These are phyloP conservation scores for Sebastes matsubarae DNA, from an alignment of 2,797 vertebrate genomes.

Conservation along the genomic window DNA sequence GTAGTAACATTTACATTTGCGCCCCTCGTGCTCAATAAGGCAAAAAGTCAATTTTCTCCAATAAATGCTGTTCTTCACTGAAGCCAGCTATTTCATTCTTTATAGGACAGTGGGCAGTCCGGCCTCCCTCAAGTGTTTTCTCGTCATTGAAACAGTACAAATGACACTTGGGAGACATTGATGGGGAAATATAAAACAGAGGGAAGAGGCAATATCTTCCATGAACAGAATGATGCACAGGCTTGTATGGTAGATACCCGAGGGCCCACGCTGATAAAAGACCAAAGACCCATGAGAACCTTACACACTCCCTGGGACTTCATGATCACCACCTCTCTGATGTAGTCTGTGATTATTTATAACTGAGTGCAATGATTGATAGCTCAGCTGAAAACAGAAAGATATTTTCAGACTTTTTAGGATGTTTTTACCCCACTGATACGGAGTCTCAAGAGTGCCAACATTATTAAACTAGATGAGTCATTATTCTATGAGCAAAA, in stretches of 20 bases:
- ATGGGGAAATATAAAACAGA: slow-evolving; percentile 59
- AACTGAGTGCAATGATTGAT: slow-evolving; percentile 16
- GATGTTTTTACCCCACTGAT: neutral
- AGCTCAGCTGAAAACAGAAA: neutral
- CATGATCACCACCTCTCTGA: slow-evolving; percentile 15
- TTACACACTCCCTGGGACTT: slow-evolving; percentile 28
- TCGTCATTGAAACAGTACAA: slow-evolving; percentile 47
- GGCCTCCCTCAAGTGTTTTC: slow-evolving; percentile 42
- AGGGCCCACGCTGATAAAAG: slow-evolving; percentile 40
- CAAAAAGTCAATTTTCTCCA: slow-evolving; percentile 45
- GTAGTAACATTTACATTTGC: slow-evolving; percentile 37
- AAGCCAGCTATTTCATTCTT: slow-evolving; percentile 37
- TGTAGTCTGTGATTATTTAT: slow-evolving; percentile 5
- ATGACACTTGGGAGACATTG: slow-evolving; percentile 50
- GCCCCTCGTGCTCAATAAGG: slow-evolving; percentile 52
- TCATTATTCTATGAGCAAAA: neutral
- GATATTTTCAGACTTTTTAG: neutral
- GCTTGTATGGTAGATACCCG: slow-evolving; percentile 18
- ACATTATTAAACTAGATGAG: neutral
- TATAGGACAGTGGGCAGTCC: slow-evolving; percentile 52
- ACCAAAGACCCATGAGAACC: slow-evolving; percentile 30
- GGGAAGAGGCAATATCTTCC: slow-evolving; percentile 42
- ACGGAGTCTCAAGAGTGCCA: neutral
- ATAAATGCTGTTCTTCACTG: slow-evolving; percentile 43
- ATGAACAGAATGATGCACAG: slow-evolving; percentile 38